Conservation (phyloP, 2,113 vertebrate genomes). For the Ciconia stormi region DNA sequence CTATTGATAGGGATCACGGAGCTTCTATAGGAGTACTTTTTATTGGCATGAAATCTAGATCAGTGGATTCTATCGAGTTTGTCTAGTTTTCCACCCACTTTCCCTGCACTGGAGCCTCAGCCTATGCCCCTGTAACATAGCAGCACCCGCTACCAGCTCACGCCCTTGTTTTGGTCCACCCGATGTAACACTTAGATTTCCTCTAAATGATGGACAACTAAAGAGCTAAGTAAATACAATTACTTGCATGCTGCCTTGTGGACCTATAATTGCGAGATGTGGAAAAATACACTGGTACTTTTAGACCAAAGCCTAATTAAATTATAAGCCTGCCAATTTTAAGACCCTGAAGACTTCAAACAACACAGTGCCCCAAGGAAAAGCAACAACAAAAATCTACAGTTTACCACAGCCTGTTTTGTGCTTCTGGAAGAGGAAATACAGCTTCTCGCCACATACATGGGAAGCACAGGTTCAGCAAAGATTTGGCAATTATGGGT, state of each 20-base stretch:
- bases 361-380: background rate
- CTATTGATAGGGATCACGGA: background rate
- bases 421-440: background rate
- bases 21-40: background rate
- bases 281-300: background rate
- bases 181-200: background rate
- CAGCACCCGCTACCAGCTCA: background rate
- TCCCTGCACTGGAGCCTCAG: background rate
- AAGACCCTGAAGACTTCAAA: background rate
- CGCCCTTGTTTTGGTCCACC: background rate
- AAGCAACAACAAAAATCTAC: background rate
- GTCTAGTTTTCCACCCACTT: background rate
- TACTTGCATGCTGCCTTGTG: background rate
- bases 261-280: background rate
- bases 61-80: background rate
- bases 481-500: background rate
- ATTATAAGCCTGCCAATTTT: background rate
- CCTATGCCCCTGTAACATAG: background rate
- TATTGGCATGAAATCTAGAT: background rate
- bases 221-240: background rate
- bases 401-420: background rate
- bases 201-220: background rate
- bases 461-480: background rate
- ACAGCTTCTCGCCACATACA: background rate
- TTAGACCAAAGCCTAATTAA: background rate